Conservation (phyloP, 2,797 vertebrate species). For the Gallinago stenura region DNA sequence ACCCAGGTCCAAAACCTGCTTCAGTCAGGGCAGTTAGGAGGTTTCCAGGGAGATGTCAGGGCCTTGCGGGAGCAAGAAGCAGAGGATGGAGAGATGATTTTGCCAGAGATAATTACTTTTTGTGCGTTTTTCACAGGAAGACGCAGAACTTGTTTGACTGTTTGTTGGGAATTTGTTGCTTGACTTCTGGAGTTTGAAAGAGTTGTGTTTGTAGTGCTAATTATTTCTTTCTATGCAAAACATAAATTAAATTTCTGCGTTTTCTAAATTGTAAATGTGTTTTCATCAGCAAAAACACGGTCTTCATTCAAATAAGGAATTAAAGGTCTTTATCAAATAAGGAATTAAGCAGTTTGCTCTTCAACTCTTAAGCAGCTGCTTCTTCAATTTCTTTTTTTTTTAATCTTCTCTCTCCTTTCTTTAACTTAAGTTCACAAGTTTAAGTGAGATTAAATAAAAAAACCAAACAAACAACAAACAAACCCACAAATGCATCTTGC, state of each 20-base stretch:
- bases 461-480: accelerated
- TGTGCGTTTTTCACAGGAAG: accelerated
- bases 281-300: background rate
- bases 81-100: background rate
- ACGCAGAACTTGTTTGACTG: accelerated
- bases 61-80: background rate
- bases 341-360: background rate
- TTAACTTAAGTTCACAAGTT: background rate
- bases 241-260: background rate
- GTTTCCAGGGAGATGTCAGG: background rate
- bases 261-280: background rate
- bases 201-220: background rate
- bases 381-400: background rate
- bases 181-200: background rate
- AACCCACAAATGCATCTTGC: accelerated
- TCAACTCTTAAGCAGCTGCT: background rate
- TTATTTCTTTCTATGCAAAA: background rate
- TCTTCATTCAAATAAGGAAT: background rate
- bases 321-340: background rate
- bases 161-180: background rate
- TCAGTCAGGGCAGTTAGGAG: accelerated
- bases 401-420: background rate
- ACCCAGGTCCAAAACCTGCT: background rate
- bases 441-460: accelerated
- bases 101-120: background rate